phyloP scores from a whole-genome alignment of 1,140 invertebrate genomes.

The Drosophila bifasciata region DNA sequence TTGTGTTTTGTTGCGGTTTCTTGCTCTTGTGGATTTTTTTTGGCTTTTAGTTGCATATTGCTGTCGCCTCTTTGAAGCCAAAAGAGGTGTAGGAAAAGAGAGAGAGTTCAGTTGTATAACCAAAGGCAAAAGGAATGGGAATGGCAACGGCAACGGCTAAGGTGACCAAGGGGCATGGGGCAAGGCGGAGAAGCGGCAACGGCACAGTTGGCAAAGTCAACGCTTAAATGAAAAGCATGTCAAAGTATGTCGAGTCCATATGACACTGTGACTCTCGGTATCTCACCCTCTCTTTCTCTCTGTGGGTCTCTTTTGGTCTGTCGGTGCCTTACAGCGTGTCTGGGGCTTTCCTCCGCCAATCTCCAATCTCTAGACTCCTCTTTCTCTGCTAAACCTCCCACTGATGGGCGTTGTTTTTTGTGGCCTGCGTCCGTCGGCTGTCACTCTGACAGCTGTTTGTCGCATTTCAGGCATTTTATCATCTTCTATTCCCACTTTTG shows the following conservation, averaged over 20 bases:
- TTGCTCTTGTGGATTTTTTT: slow-evolving; percentile 52
- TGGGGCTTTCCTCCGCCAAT: slow-evolving; percentile 29
- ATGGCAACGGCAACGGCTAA: slow-evolving; percentile 5
- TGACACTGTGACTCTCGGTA: slow-evolving; percentile 58
- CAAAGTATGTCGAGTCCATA: slow-evolving; percentile 73
- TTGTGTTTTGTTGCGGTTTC: slow-evolving; percentile 48
- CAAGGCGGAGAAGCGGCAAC: slow-evolving; percentile 18
- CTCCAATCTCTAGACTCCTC: slow-evolving; percentile 20
- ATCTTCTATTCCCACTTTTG: slow-evolving; percentile 52
- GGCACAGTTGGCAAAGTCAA: slow-evolving; percentile 58
- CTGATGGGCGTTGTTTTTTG: slow-evolving; percentile 29
- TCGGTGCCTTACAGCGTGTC: slow-evolving; percentile 18
- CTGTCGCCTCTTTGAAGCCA: slow-evolving; percentile 48
- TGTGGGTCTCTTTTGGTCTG: slow-evolving; percentile 1
- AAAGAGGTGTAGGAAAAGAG: slow-evolving; percentile 15
- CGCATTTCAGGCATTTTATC: slow-evolving; percentile 75
- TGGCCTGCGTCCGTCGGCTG: slow-evolving; percentile 60
- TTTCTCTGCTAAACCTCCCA: neutral
- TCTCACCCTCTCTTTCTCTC: neutral
- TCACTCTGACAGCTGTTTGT: slow-evolving; percentile 78
- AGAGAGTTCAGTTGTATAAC: slow-evolving; percentile 8
- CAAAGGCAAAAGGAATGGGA: slow-evolving; percentile 1
- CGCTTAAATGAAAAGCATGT: slow-evolving; percentile 65
- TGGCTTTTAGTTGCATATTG: slow-evolving; percentile 57
- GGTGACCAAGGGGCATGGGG: slow-evolving; percentile 6